Base-by-base conservation (phyloP, 2,113 vertebrate species). In the Shinisaurus crocodilurus region DNA sequence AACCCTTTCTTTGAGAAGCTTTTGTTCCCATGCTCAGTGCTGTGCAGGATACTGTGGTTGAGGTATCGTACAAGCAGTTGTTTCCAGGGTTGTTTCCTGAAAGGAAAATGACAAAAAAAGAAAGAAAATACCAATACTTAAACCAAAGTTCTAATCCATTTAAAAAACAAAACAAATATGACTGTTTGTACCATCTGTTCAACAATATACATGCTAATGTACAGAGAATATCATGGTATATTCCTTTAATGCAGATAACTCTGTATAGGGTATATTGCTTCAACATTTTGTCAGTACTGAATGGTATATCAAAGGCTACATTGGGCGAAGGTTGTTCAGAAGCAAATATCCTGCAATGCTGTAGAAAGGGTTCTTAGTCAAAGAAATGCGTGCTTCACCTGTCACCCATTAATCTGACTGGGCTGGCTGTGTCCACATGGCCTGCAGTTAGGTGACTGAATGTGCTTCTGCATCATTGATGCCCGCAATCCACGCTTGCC, bases 141-240 rank as follows among this genome's bases (percentile, higher is more conserved):
- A 90, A 96, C 90, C 93, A 95, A 97, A 97, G 95, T 97, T 96
- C 89, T 96, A 95, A 95, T 94, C 86, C 20, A 84, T 72, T 72
- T 72, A n/a, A n/a, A 13, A 65, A 60, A n/a, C n/a, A 37, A 57
- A n/a, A 82, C 77, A 94, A 92, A 91, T 91, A 93, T 95, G 32
- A 81, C 94, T 93, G 50, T 90, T 92, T 93, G 95, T 94, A 94
- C 93, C 91, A 79, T 91, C 80, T 90, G 12, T 91, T 89, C 90
- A 88, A 3, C 37, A 40, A 85, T 75, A 65, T 45, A 67, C 67
- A 57, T 34, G 81, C 37, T 70, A 89, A 57, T 0, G 0, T 87
- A 54, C 91, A 85, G 83, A 93, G 87, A 82, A 93, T 94, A 82
- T 87, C 85, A 25, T n/a, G 37, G 70, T 93, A 74, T 91, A 50